These are phyloP conservation scores for Myotis findleyi DNA, from an alignment of 2,797 vertebrate genomes.

Conservation along the genomic window DNA sequence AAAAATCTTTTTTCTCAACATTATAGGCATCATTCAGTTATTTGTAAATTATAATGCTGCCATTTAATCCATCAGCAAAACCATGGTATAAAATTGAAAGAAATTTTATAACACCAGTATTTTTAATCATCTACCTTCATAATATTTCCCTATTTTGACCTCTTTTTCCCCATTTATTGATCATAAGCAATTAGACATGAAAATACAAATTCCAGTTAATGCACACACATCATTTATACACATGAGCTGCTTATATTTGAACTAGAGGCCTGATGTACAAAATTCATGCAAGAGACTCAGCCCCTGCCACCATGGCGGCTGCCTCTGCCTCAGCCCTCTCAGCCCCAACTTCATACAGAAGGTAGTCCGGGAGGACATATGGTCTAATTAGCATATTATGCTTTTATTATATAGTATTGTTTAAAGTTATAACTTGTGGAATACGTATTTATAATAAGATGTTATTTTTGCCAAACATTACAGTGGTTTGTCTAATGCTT, in stretches of 20 bases:
- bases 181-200: neutral
- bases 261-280: too few species aligned
- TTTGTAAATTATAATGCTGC: neutral
- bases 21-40: neutral
- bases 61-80: neutral
- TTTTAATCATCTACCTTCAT: neutral
- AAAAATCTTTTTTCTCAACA: neutral
- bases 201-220: neutral
- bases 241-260: neutral
- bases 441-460: neutral
- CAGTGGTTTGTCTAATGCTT: neutral
- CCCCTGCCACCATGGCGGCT: too few species aligned
- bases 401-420: neutral
- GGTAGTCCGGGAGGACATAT: fast-evolving
- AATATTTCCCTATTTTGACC: neutral
- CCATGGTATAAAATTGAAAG: neutral
- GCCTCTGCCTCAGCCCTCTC: too few species aligned
- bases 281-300: too few species aligned
- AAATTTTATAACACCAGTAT: neutral
- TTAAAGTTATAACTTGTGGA: neutral
- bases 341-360: too few species aligned
- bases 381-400: too few species aligned
- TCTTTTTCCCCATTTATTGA: neutral
- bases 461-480: neutral
- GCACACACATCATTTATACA: neutral